Evolutionary conservation across 2,113 vertebrate species (phyloP).

Genomic region (Trogon melanurus): DNA sequence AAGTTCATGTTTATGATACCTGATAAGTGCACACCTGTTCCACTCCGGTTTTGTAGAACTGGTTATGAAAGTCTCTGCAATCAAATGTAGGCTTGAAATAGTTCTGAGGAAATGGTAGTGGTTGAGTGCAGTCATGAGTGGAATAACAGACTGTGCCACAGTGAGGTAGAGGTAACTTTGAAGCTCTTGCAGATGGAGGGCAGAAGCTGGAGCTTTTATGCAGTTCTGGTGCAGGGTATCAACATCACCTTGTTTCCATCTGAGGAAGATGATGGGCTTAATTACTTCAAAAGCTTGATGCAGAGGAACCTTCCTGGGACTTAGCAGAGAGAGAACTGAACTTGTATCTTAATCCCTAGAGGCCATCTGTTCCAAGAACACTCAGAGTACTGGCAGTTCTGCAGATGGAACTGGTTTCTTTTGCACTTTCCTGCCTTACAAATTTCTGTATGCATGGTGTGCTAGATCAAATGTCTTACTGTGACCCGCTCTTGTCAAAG

Average conservation of each 20-base stretch:
- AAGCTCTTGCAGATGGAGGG: not conserved
- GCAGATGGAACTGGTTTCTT: not conserved
- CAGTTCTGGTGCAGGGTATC: not conserved
- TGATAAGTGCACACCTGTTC: not conserved
- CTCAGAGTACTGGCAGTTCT: not conserved
- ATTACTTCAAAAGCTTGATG: not conserved
- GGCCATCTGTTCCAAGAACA: not conserved
- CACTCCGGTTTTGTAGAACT: not conserved
- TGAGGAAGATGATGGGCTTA: not conserved
- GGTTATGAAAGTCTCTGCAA: not conserved
- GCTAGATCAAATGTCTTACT: not conserved
- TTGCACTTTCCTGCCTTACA: not conserved
- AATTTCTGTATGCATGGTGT: not conserved
- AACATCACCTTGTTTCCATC: not conserved
- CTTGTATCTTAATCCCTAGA: not conserved
- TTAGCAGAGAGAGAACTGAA: not conserved
- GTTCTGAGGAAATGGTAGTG: not conserved
- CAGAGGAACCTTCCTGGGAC: not conserved
- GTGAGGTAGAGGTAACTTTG: not conserved
- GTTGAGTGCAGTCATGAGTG: fast-evolving
- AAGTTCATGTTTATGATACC: not conserved
- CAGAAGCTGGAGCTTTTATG: not conserved
- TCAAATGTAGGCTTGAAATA: not conserved
- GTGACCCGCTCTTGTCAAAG: not conserved
- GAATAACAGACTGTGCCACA: not conserved